phyloP scores from a whole-genome alignment of 2,797 vertebrate genomes.

The Myiothlypis coronata region DNA sequence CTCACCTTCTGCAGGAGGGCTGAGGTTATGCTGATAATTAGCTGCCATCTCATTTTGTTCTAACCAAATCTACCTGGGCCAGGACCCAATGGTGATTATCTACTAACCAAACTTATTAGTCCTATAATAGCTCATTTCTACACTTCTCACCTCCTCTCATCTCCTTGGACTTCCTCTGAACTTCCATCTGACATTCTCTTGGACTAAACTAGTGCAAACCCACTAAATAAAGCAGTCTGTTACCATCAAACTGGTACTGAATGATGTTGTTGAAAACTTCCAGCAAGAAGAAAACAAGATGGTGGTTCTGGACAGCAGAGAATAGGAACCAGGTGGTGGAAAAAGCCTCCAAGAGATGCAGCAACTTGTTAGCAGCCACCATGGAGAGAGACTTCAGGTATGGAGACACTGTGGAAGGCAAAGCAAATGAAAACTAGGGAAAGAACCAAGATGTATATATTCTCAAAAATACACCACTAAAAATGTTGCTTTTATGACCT shows the following conservation, averaged over 20 bases:
- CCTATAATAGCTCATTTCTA: not conserved
- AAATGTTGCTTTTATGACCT: not conserved
- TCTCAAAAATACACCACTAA: not conserved
- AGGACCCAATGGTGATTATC: not conserved
- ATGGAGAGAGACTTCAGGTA: conserved; percentile 98
- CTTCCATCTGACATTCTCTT: not conserved
- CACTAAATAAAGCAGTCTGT: conserved; percentile 4
- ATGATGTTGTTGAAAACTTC: conserved; percentile 99
- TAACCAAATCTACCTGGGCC: not conserved
- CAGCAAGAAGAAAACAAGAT: conserved; percentile 94
- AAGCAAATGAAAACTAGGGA: not conserved
- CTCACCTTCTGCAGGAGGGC: not conserved
- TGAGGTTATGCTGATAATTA: not conserved
- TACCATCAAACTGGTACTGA: conserved; percentile 98
- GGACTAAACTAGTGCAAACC: not conserved
- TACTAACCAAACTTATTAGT: not conserved
- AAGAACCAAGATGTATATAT: not conserved
- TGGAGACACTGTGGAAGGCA: conserved; percentile 84
- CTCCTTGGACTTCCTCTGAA: not conserved
- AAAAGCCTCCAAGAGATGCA: conserved; percentile 96
- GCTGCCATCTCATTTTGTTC: not conserved
- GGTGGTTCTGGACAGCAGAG: conserved; percentile 92
- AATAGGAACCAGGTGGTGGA: conserved; percentile 97
- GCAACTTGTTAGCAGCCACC: conserved; percentile 95
- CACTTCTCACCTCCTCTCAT: not conserved